phyloP scores from a whole-genome alignment of 2,797 vertebrate genomes.

The Pseudochirops cupreus region DNA sequence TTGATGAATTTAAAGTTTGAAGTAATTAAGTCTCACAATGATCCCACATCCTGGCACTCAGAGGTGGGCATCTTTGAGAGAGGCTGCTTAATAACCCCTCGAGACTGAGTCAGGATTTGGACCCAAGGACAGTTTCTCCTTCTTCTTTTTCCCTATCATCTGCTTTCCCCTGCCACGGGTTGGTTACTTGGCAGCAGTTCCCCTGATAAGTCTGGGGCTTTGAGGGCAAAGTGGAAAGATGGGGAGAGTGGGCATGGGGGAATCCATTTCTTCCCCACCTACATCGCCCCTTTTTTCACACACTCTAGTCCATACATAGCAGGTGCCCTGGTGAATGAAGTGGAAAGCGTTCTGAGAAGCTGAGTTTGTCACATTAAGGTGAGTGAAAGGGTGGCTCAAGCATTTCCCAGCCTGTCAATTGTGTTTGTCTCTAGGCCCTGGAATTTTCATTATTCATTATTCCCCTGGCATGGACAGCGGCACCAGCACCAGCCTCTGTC shows the following conservation, averaged over 20 bases:
- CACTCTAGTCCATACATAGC: background rate
- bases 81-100: background rate
- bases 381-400: conserved; percentile 76
- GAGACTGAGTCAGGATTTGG: background rate
- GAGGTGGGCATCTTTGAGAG: conserved; percentile 65
- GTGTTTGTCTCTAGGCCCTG: conserved; percentile 80
- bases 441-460: conserved; percentile 87
- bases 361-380: conserved; percentile 76
- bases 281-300: fast-evolving
- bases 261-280: no score
- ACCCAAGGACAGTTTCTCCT: background rate
- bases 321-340: conserved; percentile 34
- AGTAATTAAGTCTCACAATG: conserved; percentile 47
- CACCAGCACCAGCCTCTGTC: conserved; percentile 73
- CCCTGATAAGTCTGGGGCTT: background rate
- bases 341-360: conserved; percentile 72
- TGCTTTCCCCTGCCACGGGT: background rate
- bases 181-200: background rate
- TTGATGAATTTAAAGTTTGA: conserved; percentile 7
- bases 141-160: background rate
- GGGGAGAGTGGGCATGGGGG: background rate
- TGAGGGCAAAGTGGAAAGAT: background rate
- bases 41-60: conserved; percentile 50
- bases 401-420: conserved; percentile 79
- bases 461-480: conserved; percentile 65